Percentiles rank a stretch among this genome's conserved stretches.
Conservation (phyloP, 2,888 invertebrate species). For the Phoenoteleia sp. region DNA sequence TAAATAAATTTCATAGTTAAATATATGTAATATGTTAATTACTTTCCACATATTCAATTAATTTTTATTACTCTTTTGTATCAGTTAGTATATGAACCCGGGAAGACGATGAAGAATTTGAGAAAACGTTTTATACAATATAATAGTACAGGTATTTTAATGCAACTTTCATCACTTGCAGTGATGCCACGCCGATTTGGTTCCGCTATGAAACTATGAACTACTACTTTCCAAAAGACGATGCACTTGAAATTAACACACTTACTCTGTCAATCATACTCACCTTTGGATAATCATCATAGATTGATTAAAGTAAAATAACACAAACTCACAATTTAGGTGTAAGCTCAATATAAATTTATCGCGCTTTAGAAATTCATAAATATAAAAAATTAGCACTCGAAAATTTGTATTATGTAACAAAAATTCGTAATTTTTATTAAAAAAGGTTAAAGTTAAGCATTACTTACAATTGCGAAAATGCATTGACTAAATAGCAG, state of each 20-base stretch:
- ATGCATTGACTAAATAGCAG: neutral
- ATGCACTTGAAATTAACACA: slow-evolving; percentile 50
- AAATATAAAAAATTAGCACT: neutral
- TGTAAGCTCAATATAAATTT: neutral
- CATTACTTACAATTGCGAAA: slow-evolving; percentile 6
- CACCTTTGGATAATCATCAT: slow-evolving; percentile 33
- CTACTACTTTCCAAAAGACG: slow-evolving; percentile 50
- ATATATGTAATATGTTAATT: neutral
- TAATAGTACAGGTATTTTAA: neutral
- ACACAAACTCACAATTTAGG: neutral
- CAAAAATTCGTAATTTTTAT: too few relatives aligned
- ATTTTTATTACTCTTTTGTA: too few relatives aligned
- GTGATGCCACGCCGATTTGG: neutral
- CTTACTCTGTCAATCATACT: slow-evolving; percentile 28
- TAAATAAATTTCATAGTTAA: neutral
- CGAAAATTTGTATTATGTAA: too few relatives aligned
- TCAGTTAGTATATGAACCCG: too few relatives aligned
- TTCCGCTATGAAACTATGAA: slow-evolving; percentile 45
- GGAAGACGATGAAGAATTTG: neutral
- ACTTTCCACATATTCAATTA: too few relatives aligned
- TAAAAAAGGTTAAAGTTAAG: slow-evolving; percentile 8
- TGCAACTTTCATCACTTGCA: slow-evolving; percentile 39
- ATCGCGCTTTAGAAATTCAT: slow-evolving; percentile 4
- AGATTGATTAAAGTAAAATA: neutral
- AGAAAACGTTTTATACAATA: neutral